Base-by-base conservation (phyloP, 1,140 invertebrate genomes). In the Sycobia sp. region DNA sequence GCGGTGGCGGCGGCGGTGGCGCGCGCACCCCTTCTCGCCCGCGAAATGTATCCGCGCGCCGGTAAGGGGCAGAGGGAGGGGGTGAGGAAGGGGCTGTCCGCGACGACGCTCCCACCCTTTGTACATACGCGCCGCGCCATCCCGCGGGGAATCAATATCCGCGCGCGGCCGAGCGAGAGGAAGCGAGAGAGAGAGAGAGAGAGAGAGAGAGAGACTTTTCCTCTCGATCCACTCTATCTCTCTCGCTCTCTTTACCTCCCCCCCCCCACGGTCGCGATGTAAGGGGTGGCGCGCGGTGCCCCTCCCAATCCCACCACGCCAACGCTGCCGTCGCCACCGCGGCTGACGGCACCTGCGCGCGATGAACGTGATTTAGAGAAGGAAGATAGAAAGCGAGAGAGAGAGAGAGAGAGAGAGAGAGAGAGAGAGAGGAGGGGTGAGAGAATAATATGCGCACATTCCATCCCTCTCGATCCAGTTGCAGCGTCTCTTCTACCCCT, bases 91-190 rank as follows among this genome's bases (percentile, higher is more conserved):
- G 53, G 32, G 29, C 10, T 14, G n/a, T 43, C 34, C 29, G 29
- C 18, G 39, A 41, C 58, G 46, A n/a, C 49, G 50, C 41, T 16
- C 50, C 49, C 49, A 61, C 32, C 25, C 50, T 43, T 43, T 27
- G 36, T n/a, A 41, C n/a, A n/a, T n/a, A 38, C 43, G 25, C 38
- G 43, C 5, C 22, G 36, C 27, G 22, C 76, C 75, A 77, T 79
- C 77, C 77, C 80, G 71, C 73, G 77, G 74, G n/a, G 77, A 81
- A 82, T 81, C 80, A 82, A 82, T 81, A 82, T 81, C 74, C 76
- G 77, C 76, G n/a, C n/a, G n/a, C n/a, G n/a, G n/a, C n/a, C n/a
- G n/a, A n/a, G n/a, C n/a, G 77, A 69, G 65, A 68, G 46, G 66
- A 51, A 67, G 38, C 22, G 7, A n/a, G 38, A 39, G 14, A n/a